A percentile compares a stretch with the other conserved stretches of the same genome.
Evolutionary conservation across 2,888 invertebrate species (phyloP).

Genomic region (Sinohyriopsis cumingii): DNA sequence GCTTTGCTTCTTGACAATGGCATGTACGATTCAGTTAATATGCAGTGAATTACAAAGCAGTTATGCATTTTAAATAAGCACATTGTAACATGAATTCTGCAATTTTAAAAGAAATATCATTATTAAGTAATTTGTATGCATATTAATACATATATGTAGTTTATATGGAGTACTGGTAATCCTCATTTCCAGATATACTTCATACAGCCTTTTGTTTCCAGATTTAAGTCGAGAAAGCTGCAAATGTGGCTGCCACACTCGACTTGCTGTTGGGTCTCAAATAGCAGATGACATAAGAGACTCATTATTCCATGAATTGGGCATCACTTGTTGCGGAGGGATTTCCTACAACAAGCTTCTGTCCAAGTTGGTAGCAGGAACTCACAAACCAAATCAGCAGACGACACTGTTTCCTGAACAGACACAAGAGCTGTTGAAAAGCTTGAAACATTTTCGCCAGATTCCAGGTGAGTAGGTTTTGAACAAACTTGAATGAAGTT

Average conservation of each 20-base stretch:
- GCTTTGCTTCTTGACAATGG: no score
- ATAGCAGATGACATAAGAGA: conserved; percentile 85
- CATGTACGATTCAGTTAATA: no score
- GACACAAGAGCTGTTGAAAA: conserved; percentile 79
- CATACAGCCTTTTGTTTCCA: not conserved
- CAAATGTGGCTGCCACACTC: conserved; percentile 82
- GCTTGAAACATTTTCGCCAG: conserved; percentile 70
- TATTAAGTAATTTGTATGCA: not conserved
- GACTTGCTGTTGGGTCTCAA: conserved; percentile 81
- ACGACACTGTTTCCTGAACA: conserved; percentile 84
- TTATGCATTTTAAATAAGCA: no score
- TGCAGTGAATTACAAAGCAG: no score
- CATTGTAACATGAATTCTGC: no score
- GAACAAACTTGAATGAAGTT: not conserved
- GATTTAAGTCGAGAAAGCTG: conserved; percentile 71
- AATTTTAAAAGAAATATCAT: no score
- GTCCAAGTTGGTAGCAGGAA: conserved; percentile 79
- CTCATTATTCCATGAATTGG: conserved; percentile 80
- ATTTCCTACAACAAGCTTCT: conserved; percentile 88
- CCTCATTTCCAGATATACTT: not conserved
- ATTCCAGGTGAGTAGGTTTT: conserved; percentile 51
- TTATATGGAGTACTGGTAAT: not conserved
- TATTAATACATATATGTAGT: not conserved
- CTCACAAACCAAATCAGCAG: conserved; percentile 83
- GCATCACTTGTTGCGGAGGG: conserved; percentile 87